These are phyloP conservation scores for Leptinotarsa texana DNA, from an alignment of 1,140 invertebrate genomes.

Conservation along the genomic window DNA sequence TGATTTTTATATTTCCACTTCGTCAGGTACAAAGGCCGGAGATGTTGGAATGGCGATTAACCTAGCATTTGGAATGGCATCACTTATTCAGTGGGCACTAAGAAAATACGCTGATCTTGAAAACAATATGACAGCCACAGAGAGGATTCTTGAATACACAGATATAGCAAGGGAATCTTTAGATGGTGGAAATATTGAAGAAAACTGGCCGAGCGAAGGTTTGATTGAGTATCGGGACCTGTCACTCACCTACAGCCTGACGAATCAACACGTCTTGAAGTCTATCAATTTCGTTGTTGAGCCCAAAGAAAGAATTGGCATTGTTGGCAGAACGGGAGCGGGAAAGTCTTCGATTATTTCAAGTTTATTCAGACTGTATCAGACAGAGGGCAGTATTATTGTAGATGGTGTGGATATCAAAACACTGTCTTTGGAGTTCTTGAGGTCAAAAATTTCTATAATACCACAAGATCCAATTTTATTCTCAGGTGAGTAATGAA, in stretches of 20 bases:
- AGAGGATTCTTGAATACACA: conserved; percentile 73
- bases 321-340: conserved; percentile 80
- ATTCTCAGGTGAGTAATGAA: conserved; percentile 56
- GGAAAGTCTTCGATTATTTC: conserved; percentile 81
- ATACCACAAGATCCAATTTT: conserved; percentile 68
- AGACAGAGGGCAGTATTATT: conserved; percentile 59
- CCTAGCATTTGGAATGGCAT: conserved; percentile 22
- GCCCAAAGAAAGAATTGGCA: conserved; percentile 69
- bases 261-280: conserved; percentile 68
- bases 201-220: conserved; percentile 73
- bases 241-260: conserved; percentile 65
- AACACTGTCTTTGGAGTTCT: conserved; percentile 68
- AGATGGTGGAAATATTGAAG: conserved; percentile 46
- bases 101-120: conserved; percentile 67
- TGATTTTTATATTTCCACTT: too few species aligned
- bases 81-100: conserved; percentile 64
- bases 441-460: conserved; percentile 69
- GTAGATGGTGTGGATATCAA: conserved; percentile 65
- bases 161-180: conserved; percentile 58
- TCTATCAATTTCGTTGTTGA: conserved; percentile 69
- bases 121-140: conserved; percentile 80
- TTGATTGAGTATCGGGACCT: conserved; percentile 70
- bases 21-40: background rate
- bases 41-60: conserved; percentile 20
- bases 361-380: conserved; percentile 67